Percentiles rank a stretch among this genome's conserved stretches.
These are phyloP conservation scores for Hypsibius dujardini DNA, from an alignment of 1,140 invertebrate genomes.

Conservation along the genomic window DNA sequence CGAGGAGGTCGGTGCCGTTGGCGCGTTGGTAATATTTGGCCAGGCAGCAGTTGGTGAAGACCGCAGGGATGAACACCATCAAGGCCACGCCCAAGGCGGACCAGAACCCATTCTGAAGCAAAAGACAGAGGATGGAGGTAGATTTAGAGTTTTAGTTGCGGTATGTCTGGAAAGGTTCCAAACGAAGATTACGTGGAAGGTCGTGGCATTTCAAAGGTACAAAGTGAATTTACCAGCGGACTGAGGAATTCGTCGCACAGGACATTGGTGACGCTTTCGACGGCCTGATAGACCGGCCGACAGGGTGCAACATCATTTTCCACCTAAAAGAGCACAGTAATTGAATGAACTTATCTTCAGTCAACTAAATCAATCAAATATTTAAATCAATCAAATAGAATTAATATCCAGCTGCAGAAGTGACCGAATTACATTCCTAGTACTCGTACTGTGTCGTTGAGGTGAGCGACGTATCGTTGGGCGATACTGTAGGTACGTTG, in stretches of 20 bases:
- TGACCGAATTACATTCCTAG: no score
- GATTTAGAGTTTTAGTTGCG: no score
- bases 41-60: not conserved
- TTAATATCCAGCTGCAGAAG: no score
- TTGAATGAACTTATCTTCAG: no score
- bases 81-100: not conserved
- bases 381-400: no score
- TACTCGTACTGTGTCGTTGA: not conserved
- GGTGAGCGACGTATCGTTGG: not conserved
- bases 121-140: not conserved
- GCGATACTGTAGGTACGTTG: not conserved
- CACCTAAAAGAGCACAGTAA: not conserved
- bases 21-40: not conserved
- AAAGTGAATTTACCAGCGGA: not conserved
- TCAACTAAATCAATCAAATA: no score
- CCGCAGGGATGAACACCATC: not conserved
- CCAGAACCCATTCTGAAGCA: slow-evolving; percentile 12
- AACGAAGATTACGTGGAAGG: no score
- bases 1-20: not conserved
- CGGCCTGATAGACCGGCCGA: not conserved
- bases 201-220: no score
- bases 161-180: no score
- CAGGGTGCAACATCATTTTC: not conserved
- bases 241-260: not conserved
- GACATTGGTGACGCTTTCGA: not conserved